Conservation (phyloP, 2,888 invertebrate species). For the Chrysopilus asiliformis region DNA sequence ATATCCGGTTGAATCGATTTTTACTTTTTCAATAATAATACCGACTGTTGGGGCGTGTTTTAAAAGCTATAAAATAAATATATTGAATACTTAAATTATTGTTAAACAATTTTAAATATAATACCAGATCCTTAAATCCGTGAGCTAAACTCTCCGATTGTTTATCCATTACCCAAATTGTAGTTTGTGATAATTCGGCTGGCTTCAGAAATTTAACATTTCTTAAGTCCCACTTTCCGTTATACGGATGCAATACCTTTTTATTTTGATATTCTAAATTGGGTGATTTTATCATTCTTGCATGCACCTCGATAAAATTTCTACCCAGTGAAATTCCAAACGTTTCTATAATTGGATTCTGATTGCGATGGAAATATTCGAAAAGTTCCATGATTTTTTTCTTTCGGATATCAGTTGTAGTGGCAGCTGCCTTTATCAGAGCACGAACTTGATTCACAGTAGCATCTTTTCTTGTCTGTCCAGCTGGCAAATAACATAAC, state of each 20-base stretch:
- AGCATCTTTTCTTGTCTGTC: constrained; percentile 65
- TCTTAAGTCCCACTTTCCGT: constrained; percentile 37
- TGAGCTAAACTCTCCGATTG: too few species aligned
- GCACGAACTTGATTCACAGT: constrained; percentile 67
- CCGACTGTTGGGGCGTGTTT: too few species aligned
- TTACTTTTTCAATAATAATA: too few species aligned
- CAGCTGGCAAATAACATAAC: constrained; percentile 60
- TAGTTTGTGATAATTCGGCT: too few species aligned
- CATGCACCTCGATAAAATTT: constrained; percentile 61
- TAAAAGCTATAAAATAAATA: too few species aligned
- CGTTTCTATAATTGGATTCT: constrained; percentile 46
- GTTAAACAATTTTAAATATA: too few species aligned
- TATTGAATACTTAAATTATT: too few species aligned
- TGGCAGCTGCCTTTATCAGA: constrained; percentile 81
- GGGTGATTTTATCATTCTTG: constrained; percentile 69
- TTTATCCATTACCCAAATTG: too few species aligned
- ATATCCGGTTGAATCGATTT: too few species aligned
- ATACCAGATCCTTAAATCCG: too few species aligned
- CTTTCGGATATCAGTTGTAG: constrained; percentile 61
- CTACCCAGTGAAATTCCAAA: constrained; percentile 70
- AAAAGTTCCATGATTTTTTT: constrained; percentile 55
- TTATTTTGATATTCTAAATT: constrained; percentile 43
- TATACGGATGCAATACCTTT: constrained; percentile 17
- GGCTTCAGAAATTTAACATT: constrained; percentile 19
- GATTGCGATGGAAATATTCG: constrained; percentile 23